phyloP scores from a whole-genome alignment of 2,113 vertebrate species.

The Oreochromis niloticus region DNA sequence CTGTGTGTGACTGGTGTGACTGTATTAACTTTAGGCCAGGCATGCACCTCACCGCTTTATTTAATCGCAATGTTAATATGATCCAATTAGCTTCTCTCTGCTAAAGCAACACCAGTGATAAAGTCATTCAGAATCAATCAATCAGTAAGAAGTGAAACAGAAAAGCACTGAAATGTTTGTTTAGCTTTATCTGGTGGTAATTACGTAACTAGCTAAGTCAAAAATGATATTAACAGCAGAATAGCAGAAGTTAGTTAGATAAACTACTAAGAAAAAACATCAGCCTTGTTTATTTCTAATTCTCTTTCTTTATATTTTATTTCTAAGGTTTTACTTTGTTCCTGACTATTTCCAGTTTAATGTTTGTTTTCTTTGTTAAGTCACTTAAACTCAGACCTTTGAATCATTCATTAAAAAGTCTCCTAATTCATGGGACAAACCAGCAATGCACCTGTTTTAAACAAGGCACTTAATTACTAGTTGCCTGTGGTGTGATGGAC shows the following conservation, averaged over 20 bases:
- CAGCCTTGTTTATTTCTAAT: background rate
- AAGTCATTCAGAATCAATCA: background rate
- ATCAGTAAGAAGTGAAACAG: background rate
- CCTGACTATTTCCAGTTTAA: background rate
- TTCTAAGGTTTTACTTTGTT: background rate
- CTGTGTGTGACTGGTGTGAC: background rate
- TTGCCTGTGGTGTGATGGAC: background rate
- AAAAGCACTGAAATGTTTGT: background rate
- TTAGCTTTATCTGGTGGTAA: background rate
- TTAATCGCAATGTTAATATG: background rate
- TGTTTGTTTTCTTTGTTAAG: background rate
- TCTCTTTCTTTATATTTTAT: background rate
- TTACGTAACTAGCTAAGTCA: background rate
- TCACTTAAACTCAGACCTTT: background rate
- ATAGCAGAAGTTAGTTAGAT: background rate
- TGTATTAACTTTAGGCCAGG: background rate
- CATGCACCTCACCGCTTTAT: background rate
- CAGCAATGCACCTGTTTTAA: background rate
- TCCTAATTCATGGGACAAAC: background rate
- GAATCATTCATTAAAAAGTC: background rate
- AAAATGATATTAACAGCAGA: background rate
- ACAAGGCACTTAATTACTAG: background rate
- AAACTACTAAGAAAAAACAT: background rate
- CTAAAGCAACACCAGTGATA: background rate
- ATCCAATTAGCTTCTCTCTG: background rate